phyloP scores from a whole-genome alignment of 2,797 vertebrate genomes.

The Pipistrellus pygmaeus region DNA sequence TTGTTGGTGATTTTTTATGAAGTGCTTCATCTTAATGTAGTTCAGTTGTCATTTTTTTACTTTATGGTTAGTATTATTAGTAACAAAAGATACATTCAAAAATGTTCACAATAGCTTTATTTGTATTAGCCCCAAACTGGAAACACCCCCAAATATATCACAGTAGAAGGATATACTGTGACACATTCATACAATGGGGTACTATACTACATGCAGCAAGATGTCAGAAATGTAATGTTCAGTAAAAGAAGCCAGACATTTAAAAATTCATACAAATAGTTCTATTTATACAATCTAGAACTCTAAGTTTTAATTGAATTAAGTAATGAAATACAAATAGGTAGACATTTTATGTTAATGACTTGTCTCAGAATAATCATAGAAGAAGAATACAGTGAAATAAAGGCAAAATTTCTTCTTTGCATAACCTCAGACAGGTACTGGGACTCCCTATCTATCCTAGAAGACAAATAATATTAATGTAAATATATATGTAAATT shows the following conservation, averaged over 20 bases:
- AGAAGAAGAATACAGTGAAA: constrained; percentile 22
- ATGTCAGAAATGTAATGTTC: background rate
- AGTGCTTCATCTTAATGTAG: constrained; percentile 55
- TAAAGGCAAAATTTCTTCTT: constrained; percentile 26
- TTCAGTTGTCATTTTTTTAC: constrained; percentile 20
- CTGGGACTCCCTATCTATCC: background rate
- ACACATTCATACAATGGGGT: background rate
- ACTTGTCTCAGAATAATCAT: constrained; percentile 24
- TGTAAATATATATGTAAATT: background rate
- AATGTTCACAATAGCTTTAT: constrained; percentile 37
- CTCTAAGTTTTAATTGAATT: constrained; percentile 16
- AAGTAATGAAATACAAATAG: constrained; percentile 43
- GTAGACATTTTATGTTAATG: constrained; percentile 53
- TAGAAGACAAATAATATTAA: background rate
- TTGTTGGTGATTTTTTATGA: constrained; percentile 47
- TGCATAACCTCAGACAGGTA: background rate
- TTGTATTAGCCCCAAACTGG: background rate
- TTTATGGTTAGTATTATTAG: constrained; percentile 49
- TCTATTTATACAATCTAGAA: constrained; percentile 11
- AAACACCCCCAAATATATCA: constrained; percentile 42
- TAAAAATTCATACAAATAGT: background rate
- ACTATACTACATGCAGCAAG: background rate
- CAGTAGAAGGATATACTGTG: constrained; percentile 23
- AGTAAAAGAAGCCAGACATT: background rate
- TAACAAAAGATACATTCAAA: constrained; percentile 43